Base-by-base conservation (phyloP, 2,113 vertebrate genomes). In the Cromileptes altivelis region DNA sequence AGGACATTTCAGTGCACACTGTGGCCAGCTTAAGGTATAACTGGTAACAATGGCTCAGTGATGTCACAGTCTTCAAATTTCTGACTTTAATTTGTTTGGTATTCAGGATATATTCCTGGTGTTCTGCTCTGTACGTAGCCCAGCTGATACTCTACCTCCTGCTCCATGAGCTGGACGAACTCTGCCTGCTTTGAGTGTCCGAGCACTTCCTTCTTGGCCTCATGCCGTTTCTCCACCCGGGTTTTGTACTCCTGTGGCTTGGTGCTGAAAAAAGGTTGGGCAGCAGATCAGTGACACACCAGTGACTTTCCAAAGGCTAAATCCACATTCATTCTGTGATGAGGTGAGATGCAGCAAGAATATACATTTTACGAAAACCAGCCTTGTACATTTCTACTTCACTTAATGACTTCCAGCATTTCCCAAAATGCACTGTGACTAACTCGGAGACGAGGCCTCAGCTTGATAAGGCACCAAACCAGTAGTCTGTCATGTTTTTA, bases 161-260 rank as follows among this genome's bases (percentile, higher is more conserved):
- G 86, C 78, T 99, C 98, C 96, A 98, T 91, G 45, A 93, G 74
- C 75, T 58, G 89, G 82, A 98, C 73, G 70, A 98, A 99, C 33
- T 98, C 97, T 0, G 95, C 96, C 92, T 99, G 97, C 60, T 89
- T 96, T 6, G 97, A 97, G 33, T 92, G 81, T 21, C 97, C 98
- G 2, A 99, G 88, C 0, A 96, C 95, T 57, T 97, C 96, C 67
- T 92, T 96, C 85, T 91, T 95, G 67, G 94, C 61, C 15, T 97
- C 96, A 19, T 30, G 94, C 11, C 95, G 91, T 64, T 95, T 96
- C 80, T 97, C 96, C 78, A 98, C 45, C 1, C 96, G 96, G 5
- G 91, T 90, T 67, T 97, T 95, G 93, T 93, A 99, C 88, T 97
- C 97, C 63, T 96, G 92, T 4, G 98, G 97, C 77, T 95, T 97